Evolutionary conservation across 2,113 vertebrate genomes (phyloP).

Genomic region (Pitta sordida): DNA sequence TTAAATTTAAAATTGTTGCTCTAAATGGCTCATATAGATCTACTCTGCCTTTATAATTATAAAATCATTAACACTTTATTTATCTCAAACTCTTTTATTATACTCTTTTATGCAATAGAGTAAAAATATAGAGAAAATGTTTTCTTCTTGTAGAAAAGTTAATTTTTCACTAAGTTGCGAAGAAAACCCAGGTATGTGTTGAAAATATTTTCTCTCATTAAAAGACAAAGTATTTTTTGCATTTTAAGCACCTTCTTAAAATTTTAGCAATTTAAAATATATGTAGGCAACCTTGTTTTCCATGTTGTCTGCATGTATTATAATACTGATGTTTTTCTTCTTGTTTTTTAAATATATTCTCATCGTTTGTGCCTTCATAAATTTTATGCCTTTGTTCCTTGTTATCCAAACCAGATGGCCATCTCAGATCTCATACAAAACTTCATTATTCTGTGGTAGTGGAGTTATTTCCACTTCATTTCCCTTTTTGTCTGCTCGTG

Average conservation of each 20-base stretch:
- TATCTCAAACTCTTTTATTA: background rate
- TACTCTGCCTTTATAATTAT: background rate
- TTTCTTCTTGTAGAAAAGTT: background rate
- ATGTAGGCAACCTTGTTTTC: background rate
- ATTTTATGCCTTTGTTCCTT: background rate
- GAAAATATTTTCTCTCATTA: background rate
- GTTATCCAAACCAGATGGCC: background rate
- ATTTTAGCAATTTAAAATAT: background rate
- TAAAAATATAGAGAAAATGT: background rate
- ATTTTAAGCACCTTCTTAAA: background rate
- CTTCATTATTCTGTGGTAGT: background rate
- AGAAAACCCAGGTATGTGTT: background rate
- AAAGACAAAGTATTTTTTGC: background rate
- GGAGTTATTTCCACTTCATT: background rate
- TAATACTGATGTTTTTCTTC: background rate
- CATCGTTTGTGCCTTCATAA: background rate
- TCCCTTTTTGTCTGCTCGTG: background rate
- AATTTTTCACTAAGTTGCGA: background rate
- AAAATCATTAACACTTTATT: background rate
- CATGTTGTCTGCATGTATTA: background rate
- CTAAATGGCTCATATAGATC: background rate
- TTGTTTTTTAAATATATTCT: background rate
- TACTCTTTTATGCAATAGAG: background rate
- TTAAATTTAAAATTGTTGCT: background rate
- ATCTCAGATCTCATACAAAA: background rate